A percentile compares a stretch with the other conserved stretches of the same genome.
phyloP scores from a whole-genome alignment of 2,113 vertebrate genomes.

The Panurus biarmicus region DNA sequence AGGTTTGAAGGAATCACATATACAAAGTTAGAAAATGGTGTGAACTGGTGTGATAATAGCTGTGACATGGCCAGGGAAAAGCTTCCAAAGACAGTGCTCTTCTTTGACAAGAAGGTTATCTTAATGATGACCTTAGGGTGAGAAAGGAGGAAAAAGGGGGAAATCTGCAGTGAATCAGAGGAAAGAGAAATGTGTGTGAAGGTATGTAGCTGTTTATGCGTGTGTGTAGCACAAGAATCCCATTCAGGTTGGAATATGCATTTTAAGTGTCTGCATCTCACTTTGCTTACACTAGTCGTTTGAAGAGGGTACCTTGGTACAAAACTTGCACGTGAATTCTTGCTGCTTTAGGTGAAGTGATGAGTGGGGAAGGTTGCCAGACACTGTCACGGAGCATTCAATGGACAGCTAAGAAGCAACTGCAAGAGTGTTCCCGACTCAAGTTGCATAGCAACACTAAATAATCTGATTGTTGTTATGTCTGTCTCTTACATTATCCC shows the following conservation, averaged over 20 bases:
- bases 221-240: neutral
- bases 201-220: neutral
- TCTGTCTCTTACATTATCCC: slow-evolving; percentile 37
- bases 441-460: slow-evolving; percentile 72
- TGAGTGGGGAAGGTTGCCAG: slow-evolving; percentile 22
- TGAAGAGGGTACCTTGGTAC: neutral
- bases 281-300: neutral
- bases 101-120: neutral
- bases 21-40: neutral
- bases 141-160: neutral
- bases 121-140: neutral
- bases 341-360: slow-evolving; percentile 8
- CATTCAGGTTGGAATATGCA: neutral
- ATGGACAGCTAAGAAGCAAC: slow-evolving; percentile 45
- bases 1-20: neutral
- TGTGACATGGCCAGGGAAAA: neutral
- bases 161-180: neutral
- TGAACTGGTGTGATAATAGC: neutral
- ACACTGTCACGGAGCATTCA: slow-evolving; percentile 44
- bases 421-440: slow-evolving; percentile 55
- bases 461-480: slow-evolving; percentile 61
- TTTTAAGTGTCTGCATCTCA: neutral
- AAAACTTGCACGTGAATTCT: neutral
- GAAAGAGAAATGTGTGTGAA: neutral
- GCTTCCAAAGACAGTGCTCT: neutral